These are phyloP conservation scores for Arrhamphus sclerolepis DNA, from an alignment of 2,797 vertebrate species.

Conservation along the genomic window DNA sequence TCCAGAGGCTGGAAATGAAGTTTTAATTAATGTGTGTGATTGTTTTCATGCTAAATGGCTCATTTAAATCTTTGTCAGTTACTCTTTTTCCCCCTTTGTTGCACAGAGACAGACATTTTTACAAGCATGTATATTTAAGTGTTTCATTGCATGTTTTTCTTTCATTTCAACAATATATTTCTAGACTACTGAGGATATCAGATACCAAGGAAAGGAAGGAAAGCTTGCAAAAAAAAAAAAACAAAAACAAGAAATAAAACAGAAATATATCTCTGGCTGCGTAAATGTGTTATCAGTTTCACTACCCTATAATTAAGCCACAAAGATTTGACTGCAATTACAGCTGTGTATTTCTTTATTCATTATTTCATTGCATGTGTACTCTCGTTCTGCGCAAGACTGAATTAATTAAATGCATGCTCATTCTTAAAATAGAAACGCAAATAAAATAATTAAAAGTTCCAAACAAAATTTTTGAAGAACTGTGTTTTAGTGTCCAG, in stretches of 20 bases:
- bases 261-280: background rate
- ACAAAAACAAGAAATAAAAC: background rate
- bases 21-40: conserved; percentile 49
- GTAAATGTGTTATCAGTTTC: background rate
- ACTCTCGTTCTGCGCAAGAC: background rate
- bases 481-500: no score
- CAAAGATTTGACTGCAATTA: background rate
- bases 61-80: conserved; percentile 25
- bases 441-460: background rate
- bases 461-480: no score
- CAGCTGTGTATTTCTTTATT: background rate
- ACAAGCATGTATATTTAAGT: background rate
- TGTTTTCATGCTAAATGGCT: conserved; percentile 33
- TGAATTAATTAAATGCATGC: background rate
- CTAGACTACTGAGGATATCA: no score
- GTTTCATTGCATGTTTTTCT: background rate
- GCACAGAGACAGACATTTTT: background rate
- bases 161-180: background rate
- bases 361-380: background rate
- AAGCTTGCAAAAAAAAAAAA: no score
- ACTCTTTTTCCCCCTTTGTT: conserved; percentile 1
- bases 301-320: background rate
- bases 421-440: background rate
- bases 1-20: conserved; percentile 15
- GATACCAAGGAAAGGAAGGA: no score